Evolutionary conservation across 2,888 invertebrate species (phyloP).

Genomic region (Clunio marinus): DNA sequence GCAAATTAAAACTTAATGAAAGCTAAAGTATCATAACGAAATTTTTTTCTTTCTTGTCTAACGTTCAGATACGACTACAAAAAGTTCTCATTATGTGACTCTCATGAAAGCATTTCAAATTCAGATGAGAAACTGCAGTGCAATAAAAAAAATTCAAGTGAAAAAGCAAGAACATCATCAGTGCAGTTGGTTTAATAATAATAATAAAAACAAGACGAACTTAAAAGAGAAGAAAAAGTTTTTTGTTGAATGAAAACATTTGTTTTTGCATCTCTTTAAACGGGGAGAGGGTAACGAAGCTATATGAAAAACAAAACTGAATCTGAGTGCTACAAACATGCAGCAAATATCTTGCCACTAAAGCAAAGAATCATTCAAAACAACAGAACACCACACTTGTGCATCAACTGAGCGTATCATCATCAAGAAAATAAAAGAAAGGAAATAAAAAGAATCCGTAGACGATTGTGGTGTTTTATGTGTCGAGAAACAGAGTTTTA

Average conservation of each 20-base stretch:
- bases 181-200: neutral
- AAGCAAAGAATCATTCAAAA: neutral
- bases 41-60: neutral
- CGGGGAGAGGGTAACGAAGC: constrained; percentile 9
- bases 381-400: neutral
- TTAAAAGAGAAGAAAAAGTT: neutral
- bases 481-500: neutral
- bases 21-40: constrained; percentile 13
- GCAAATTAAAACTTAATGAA: constrained; percentile 39
- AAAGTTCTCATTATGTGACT: constrained; percentile 30
- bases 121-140: constrained; percentile 11
- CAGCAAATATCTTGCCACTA: constrained; percentile 4
- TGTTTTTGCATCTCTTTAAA: constrained; percentile 33
- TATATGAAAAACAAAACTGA: no score
- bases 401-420: constrained; percentile 32
- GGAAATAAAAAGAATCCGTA: neutral
- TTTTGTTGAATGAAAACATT: constrained; percentile 38
- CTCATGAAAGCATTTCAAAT: constrained; percentile 3
- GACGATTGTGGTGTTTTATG: neutral
- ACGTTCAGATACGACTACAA: constrained; percentile 12
- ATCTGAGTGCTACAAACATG: constrained; percentile 27
- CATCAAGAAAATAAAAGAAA: neutral
- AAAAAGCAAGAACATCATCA: constrained; percentile 13
- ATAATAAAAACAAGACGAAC: neutral
- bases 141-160: constrained; percentile 23